Evolutionary conservation across 1,140 invertebrate genomes (phyloP).

Genomic region (Heliconius hermathena): DNA sequence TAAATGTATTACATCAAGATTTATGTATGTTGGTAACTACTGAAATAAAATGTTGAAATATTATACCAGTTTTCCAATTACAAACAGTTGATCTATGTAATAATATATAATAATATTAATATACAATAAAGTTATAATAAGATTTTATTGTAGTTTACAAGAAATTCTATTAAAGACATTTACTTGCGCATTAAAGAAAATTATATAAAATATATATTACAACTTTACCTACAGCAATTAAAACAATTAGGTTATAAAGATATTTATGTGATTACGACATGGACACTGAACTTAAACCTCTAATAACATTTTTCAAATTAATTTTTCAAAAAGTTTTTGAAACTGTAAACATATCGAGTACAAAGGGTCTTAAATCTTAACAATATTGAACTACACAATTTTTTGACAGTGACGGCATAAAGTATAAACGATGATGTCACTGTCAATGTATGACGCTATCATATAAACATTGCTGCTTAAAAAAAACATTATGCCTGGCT

Average conservation of each 20-base stretch:
- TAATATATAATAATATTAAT: not conserved
- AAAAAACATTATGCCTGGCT: not conserved
- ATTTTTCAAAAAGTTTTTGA: not conserved
- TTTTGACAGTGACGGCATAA: slow-evolving; percentile 20
- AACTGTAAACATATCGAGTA: slow-evolving; percentile 9
- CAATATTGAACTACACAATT: slow-evolving; percentile 13
- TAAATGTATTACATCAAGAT: slow-evolving; percentile 34
- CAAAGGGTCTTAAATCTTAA: slow-evolving; percentile 8
- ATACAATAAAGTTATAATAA: not conserved
- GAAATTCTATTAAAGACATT: not conserved
- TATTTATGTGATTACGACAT: not conserved
- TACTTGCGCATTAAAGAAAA: slow-evolving; percentile 2
- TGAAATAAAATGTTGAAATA: not conserved
- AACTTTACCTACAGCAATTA: not conserved
- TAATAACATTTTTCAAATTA: not conserved
- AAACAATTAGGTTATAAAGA: slow-evolving; percentile 6
- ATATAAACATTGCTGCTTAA: not conserved
- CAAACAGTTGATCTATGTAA: not conserved
- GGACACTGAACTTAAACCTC: not conserved
- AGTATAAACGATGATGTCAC: slow-evolving; percentile 22
- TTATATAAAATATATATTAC: not conserved
- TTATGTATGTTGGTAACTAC: not conserved
- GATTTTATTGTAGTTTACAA: not conserved
- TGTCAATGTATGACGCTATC: slow-evolving; percentile 13
- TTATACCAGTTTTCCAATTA: not conserved